A percentile compares a stretch with the other conserved stretches of the same genome.
These are phyloP conservation scores for Phenganax stokvisi DNA, from an alignment of 92 coral and sea anemone genomes.

Conservation along the genomic window DNA sequence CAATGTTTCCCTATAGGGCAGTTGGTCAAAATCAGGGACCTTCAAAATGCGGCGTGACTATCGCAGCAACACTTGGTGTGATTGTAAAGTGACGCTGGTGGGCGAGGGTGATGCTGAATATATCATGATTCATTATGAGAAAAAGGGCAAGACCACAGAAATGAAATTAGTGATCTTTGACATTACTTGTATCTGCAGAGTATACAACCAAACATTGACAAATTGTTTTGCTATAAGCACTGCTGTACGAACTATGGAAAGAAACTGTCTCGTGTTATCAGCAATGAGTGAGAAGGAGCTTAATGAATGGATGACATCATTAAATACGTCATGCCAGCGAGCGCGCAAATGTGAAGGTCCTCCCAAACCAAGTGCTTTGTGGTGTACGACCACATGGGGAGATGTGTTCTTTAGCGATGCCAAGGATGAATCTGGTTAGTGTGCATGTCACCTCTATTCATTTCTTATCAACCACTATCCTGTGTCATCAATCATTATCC, in stretches of 20 bases:
- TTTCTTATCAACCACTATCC: not conserved
- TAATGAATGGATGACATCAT: conserved; percentile 78
- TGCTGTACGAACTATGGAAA: conserved; percentile 59
- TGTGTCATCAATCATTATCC: too few species aligned
- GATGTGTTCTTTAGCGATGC: conserved; percentile 88
- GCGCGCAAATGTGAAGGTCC: conserved; percentile 70
- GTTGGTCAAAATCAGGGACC: conserved; percentile 80
- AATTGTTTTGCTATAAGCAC: conserved; percentile 85
- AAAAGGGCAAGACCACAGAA: conserved; percentile 59
- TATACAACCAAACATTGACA: conserved; percentile 63
- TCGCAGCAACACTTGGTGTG: conserved; percentile 71
- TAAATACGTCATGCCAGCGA: conserved; percentile 55
- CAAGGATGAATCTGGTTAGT: conserved; percentile 27
- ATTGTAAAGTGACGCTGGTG: conserved; percentile 69
- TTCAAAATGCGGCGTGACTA: conserved; percentile 59
- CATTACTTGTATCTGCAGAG: conserved; percentile 63
- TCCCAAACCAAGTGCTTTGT: conserved; percentile 67
- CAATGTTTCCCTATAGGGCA: conserved; percentile 48
- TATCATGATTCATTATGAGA: conserved; percentile 64
- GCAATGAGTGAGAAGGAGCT: conserved; percentile 74
- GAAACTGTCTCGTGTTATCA: conserved; percentile 61
- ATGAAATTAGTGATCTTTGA: conserved; percentile 63
- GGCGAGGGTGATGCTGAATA: conserved; percentile 56
- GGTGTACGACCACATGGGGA: conserved; percentile 74
- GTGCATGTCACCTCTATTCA: not conserved